Percentiles rank a stretch among this genome's conserved stretches.
Conservation (phyloP, 2,797 vertebrate genomes). For the Sylvilagus floridanus region DNA sequence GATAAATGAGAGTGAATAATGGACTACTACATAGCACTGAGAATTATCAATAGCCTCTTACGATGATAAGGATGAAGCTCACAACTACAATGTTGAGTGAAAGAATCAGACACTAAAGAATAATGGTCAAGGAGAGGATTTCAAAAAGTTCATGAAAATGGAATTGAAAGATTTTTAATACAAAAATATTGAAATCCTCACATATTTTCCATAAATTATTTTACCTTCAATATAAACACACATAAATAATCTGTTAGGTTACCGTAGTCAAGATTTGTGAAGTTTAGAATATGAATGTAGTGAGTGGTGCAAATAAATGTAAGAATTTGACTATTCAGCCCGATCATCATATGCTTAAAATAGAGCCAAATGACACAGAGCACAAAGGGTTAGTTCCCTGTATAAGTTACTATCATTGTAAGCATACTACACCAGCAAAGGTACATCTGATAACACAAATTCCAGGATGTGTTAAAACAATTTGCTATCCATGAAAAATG, state of each 20-base stretch:
- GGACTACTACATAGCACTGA: neutral
- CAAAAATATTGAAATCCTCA: too few relatives aligned
- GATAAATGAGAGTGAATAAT: neutral
- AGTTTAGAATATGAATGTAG: slow-evolving; percentile 58
- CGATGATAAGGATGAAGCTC: neutral
- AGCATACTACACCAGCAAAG: slow-evolving; percentile 75
- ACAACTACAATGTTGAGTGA: neutral
- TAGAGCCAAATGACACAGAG: slow-evolving; percentile 67
- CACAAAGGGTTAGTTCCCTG: slow-evolving; percentile 66
- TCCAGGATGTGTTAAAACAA: slow-evolving; percentile 75
- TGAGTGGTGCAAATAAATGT: slow-evolving; percentile 47
- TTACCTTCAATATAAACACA: neutral
- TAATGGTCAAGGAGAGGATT: neutral
- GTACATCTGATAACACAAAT: slow-evolving; percentile 80
- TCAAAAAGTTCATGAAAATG: too few relatives aligned
- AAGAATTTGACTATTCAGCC: slow-evolving; percentile 65
- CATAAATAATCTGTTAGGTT: slow-evolving; percentile 20
- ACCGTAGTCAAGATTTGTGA: slow-evolving; percentile 62
- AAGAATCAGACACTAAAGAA: neutral
- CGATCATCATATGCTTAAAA: slow-evolving; percentile 66
- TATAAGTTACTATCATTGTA: slow-evolving; percentile 71
- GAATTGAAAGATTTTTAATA: too few relatives aligned
- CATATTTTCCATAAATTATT: too few relatives aligned
- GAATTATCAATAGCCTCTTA: neutral
- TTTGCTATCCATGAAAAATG: slow-evolving; percentile 80